A percentile compares a stretch with the other conserved stretches of the same genome.
Evolutionary conservation across 2,797 vertebrate species (phyloP).

Genomic region (Bufotes viridis): DNA sequence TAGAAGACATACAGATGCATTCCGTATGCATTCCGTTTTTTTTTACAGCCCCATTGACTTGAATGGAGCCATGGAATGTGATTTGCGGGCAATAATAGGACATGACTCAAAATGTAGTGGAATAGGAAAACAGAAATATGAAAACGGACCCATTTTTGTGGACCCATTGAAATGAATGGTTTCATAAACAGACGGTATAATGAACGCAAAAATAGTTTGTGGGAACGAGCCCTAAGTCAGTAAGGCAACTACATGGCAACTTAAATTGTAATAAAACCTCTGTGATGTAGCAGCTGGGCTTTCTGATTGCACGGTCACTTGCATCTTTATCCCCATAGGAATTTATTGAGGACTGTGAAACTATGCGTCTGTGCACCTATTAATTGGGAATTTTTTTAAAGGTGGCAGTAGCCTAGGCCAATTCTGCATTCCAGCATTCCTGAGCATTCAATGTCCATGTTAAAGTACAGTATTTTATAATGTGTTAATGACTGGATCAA

Average conservation of each 20-base stretch:
- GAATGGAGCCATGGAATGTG: too few relatives aligned
- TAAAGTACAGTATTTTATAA: not conserved
- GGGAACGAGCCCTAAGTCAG: too few relatives aligned
- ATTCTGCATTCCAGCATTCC: not conserved
- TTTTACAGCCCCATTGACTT: too few relatives aligned
- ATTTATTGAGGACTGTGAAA: not conserved
- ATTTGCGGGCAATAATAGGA: too few relatives aligned
- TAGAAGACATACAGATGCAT: too few relatives aligned
- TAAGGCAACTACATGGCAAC: too few relatives aligned
- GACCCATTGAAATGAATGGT: too few relatives aligned
- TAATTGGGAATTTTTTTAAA: not conserved
- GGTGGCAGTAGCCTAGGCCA: not conserved
- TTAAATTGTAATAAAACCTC: not conserved
- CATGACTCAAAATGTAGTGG: too few relatives aligned
- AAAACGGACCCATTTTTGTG: too few relatives aligned
- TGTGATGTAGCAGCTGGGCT: not conserved
- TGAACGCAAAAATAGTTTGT: not conserved
- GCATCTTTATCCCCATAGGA: not conserved
- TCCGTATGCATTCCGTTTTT: too few relatives aligned
- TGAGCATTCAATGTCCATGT: not conserved
- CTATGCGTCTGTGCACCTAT: not conserved
- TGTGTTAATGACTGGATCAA: not conserved
- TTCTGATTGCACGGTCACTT: not conserved
- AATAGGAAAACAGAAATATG: too few relatives aligned
- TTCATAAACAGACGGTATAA: too few relatives aligned